phyloP scores from a whole-genome alignment of 1,140 invertebrate genomes.

The Trichogramma pretiosum region DNA sequence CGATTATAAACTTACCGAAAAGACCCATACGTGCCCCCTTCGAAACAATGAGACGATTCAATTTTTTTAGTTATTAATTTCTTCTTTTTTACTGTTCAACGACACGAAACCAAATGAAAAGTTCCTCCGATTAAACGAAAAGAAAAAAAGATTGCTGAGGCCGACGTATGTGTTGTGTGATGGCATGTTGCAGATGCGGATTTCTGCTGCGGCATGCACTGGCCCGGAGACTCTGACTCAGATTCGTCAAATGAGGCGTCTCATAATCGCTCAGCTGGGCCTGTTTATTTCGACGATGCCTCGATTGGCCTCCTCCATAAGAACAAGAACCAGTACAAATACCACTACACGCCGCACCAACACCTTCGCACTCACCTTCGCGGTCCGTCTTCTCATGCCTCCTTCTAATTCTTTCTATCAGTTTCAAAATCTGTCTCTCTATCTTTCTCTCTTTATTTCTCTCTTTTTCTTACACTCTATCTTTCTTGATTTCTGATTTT shows the following conservation, averaged over 20 bases:
- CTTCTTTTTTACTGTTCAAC: too few species aligned
- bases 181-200: conserved; percentile 82
- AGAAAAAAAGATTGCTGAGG: background rate
- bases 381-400: conserved; percentile 46
- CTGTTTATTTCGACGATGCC: conserved; percentile 26
- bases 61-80: too few species aligned
- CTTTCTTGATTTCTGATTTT: background rate
- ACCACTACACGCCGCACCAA: conserved; percentile 47
- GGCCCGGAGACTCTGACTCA: conserved; percentile 56
- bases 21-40: too few species aligned
- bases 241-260: conserved; percentile 17
- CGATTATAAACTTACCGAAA: too few species aligned
- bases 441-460: background rate
- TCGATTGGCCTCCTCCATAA: background rate
- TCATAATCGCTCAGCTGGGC: conserved; percentile 29
- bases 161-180: conserved; percentile 32
- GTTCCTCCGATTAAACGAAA: too few species aligned
- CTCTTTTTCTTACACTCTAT: background rate
- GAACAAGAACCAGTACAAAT: conserved; percentile 35
- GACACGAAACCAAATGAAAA: too few species aligned
- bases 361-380: conserved; percentile 55
- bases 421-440: background rate
- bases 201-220: conserved; percentile 73
- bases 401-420: background rate
- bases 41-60: too few species aligned